These are phyloP conservation scores for Diplodus puntazzo DNA, from an alignment of 2,797 vertebrate genomes.

Conservation along the genomic window DNA sequence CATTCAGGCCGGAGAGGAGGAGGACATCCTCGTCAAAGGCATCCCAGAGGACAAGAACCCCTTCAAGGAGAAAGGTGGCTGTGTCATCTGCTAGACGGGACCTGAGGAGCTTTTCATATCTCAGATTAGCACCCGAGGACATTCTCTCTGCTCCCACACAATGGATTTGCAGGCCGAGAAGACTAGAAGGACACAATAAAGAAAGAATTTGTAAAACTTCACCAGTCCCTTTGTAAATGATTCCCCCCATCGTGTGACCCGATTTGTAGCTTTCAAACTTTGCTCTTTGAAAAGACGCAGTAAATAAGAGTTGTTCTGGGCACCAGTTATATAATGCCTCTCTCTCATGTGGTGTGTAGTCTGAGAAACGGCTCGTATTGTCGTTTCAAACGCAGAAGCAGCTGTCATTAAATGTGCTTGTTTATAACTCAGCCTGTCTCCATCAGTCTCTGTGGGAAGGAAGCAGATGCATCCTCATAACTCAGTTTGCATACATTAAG, in stretches of 20 bases:
- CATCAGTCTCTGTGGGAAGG: constrained; percentile 37
- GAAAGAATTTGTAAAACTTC: constrained; percentile 54
- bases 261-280: constrained; percentile 62
- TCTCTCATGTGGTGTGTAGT: constrained; percentile 48
- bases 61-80: constrained; percentile 98
- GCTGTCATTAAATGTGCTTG: constrained; percentile 74
- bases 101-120: constrained; percentile 70
- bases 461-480: constrained; percentile 27
- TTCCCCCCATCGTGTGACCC: constrained; percentile 37
- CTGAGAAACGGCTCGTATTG: constrained; percentile 42
- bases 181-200: constrained; percentile 64
- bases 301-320: constrained; percentile 68
- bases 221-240: constrained; percentile 62
- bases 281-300: constrained; percentile 60
- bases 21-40: constrained; percentile 95
- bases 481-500: constrained; percentile 16
- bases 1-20: constrained; percentile 91
- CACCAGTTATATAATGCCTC: constrained; percentile 54
- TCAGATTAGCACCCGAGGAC: constrained; percentile 77
- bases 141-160: constrained; percentile 53
- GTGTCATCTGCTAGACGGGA: constrained; percentile 90
- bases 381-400: constrained; percentile 62
- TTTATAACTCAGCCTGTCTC: constrained; percentile 67
- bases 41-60: constrained; percentile 98
- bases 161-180: constrained; percentile 72